Evolutionary conservation across 2,113 vertebrate species (phyloP).

Genomic region (Lonchura striata): DNA sequence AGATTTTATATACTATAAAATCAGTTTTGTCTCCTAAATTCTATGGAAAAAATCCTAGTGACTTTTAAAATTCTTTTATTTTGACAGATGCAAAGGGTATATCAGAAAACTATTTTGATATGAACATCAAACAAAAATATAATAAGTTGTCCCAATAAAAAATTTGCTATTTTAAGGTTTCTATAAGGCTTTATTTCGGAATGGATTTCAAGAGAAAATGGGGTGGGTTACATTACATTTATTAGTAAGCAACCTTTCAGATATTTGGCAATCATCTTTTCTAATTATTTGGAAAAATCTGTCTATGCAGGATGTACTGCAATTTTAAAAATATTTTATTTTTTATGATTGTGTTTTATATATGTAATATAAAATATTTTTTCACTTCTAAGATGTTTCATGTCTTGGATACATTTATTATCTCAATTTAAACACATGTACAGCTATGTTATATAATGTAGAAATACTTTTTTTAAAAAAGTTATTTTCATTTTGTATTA

Average conservation of each 20-base stretch:
- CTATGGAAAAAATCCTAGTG: not conserved
- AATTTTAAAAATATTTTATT: not conserved
- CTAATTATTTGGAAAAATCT: not conserved
- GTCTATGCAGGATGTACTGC: not conserved
- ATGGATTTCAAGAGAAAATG: not conserved
- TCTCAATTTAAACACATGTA: not conserved
- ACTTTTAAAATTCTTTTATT: not conserved
- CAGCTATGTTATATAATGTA: not conserved
- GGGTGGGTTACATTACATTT: not conserved
- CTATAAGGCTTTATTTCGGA: not conserved
- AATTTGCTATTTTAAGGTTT: not conserved
- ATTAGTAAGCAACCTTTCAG: not conserved
- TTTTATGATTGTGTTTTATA: not conserved
- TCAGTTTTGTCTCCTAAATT: not conserved
- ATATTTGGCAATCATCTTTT: not conserved
- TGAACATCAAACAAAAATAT: not conserved
- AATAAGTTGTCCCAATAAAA: not conserved
- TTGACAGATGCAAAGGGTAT: not conserved
- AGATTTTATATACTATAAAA: not conserved
- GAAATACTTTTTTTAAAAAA: not conserved
- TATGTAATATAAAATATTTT: not conserved
- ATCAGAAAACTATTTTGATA: not conserved
- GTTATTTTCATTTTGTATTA: not conserved
- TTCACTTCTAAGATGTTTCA: not conserved
- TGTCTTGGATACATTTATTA: not conserved